Percentiles rank a stretch among this genome's conserved stretches.
Evolutionary conservation across 2,888 invertebrate species (phyloP).

Genomic region (Ecdyonurus torrentis): DNA sequence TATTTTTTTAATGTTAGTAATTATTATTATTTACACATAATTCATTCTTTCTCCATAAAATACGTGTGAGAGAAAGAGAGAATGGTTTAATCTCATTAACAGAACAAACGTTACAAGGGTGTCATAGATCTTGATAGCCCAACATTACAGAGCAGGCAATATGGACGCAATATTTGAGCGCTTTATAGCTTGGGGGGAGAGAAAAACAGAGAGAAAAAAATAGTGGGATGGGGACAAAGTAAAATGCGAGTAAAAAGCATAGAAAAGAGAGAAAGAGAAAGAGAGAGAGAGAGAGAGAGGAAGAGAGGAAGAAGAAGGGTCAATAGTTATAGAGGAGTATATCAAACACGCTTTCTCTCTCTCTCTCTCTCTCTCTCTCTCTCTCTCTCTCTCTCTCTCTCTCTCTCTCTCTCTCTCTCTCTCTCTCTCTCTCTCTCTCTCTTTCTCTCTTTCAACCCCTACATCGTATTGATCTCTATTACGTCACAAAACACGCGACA

Average conservation of each 20-base stretch:
- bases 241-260: neutral
- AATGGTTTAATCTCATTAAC: too few relatives aligned
- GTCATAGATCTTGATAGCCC: neutral
- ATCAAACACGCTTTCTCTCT: neutral
- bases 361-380: neutral
- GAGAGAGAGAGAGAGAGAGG: neutral
- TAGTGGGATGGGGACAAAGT: slow-evolving; percentile 6
- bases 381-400: slow-evolving; percentile 6
- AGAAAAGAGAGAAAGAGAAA: neutral
- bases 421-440: slow-evolving; percentile 8
- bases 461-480: slow-evolving; percentile 12
- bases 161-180: neutral
- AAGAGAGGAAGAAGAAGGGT: neutral
- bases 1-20: too few relatives aligned
- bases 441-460: slow-evolving; percentile 11
- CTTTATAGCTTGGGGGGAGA: slow-evolving; percentile 5
- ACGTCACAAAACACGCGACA: slow-evolving; percentile 11
- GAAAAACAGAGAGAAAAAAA: slow-evolving; percentile 9
- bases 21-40: too few relatives aligned
- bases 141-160: neutral
- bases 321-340: neutral
- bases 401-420: slow-evolving; percentile 5
- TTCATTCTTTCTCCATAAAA: too few relatives aligned
- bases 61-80: too few relatives aligned
- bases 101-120: neutral